phyloP scores from a whole-genome alignment of 2,888 invertebrate species.

The Laspeyria flexula region DNA sequence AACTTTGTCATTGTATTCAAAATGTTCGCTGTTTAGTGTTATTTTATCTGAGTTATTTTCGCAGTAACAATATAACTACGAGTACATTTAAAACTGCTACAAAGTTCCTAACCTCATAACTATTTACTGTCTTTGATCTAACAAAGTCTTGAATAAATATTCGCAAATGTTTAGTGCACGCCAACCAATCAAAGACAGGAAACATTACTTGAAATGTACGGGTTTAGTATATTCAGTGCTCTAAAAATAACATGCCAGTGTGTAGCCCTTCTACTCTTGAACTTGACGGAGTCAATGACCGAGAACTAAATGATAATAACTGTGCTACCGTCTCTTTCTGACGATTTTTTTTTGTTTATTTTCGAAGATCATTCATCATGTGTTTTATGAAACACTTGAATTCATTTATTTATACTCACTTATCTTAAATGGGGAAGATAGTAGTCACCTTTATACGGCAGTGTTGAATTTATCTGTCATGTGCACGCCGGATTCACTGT shows the following conservation, averaged over 20 bases:
- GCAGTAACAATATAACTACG: too few species aligned
- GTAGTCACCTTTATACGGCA: slow-evolving; percentile 1
- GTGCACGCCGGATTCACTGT: too few species aligned
- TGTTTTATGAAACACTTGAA: slow-evolving; percentile 15
- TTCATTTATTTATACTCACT: slow-evolving; percentile 23
- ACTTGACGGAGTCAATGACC: slow-evolving; percentile 78
- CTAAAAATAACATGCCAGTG: slow-evolving; percentile 76
- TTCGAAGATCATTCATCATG: slow-evolving; percentile 32
- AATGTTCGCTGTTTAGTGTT: too few species aligned
- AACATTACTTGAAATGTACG: slow-evolving; percentile 56
- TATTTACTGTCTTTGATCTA: too few species aligned
- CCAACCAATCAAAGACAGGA: slow-evolving; percentile 59
- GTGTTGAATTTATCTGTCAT: slow-evolving; percentile 3
- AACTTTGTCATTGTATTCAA: too few species aligned
- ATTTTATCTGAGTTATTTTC: too few species aligned
- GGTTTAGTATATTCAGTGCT: slow-evolving; percentile 71
- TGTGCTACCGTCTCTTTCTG: slow-evolving; percentile 45
- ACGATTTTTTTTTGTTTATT: slow-evolving; percentile 35
- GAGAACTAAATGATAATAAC: slow-evolving; percentile 60
- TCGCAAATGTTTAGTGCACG: slow-evolving; percentile 49
- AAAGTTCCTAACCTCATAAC: too few species aligned
- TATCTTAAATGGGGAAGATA: slow-evolving; percentile 4
- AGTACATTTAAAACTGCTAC: too few species aligned
- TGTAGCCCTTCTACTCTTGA: slow-evolving; percentile 76
- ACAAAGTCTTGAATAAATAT: too few species aligned